These are phyloP conservation scores for Centropus unirufus DNA, from an alignment of 2,113 vertebrate species.

Conservation along the genomic window DNA sequence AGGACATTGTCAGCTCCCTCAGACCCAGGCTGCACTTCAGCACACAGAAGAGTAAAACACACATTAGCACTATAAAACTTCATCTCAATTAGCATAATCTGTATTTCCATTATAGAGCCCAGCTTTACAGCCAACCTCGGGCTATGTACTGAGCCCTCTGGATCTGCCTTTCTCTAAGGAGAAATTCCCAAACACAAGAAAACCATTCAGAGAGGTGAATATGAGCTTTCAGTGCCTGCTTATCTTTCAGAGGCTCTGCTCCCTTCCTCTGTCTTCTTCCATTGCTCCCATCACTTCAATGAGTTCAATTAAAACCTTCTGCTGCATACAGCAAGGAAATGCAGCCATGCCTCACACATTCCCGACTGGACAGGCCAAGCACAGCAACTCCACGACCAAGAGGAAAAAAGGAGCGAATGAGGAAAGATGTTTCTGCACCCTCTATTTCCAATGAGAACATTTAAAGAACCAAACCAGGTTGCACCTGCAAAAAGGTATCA, in stretches of 20 bases:
- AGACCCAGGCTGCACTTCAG: conserved; percentile 24
- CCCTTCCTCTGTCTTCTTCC: neutral
- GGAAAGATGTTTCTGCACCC: neutral
- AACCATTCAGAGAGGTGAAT: neutral
- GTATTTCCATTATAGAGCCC: conserved; percentile 56
- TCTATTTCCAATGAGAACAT: neutral
- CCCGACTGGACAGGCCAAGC: neutral
- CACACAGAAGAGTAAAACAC: conserved; percentile 25
- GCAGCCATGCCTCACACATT: neutral
- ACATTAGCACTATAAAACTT: conserved; percentile 63
- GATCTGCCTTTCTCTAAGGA: neutral
- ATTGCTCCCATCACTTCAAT: neutral
- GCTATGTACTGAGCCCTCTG: neutral
- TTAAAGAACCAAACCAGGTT: neutral
- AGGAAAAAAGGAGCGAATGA: neutral
- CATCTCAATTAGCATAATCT: conserved; percentile 58
- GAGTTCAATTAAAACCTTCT: neutral
- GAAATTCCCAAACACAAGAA: conserved; percentile 27
- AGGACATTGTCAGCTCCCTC: conserved; percentile 17
- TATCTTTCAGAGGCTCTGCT: neutral
- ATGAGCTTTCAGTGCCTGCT: neutral
- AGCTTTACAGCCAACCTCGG: neutral
- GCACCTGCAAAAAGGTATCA: neutral
- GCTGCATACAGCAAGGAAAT: neutral
- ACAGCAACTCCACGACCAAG: neutral